These are phyloP conservation scores for Ovibos moschatus DNA, from an alignment of 2,113 vertebrate species.

Conservation along the genomic window DNA sequence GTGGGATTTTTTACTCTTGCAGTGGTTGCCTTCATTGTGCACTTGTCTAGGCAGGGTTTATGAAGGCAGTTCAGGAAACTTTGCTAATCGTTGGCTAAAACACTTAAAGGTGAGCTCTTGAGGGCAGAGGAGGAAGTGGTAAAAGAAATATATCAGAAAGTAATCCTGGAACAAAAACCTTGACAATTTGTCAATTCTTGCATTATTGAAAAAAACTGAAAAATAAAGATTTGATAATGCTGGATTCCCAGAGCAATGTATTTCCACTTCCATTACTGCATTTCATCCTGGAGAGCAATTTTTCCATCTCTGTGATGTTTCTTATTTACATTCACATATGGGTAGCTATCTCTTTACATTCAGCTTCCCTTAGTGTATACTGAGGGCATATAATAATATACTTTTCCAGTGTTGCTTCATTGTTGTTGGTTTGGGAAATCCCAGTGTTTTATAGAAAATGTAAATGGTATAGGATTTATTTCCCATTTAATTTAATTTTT, in stretches of 20 bases:
- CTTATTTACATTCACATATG: conserved; percentile 32
- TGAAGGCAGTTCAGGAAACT: background rate
- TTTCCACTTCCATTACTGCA: background rate
- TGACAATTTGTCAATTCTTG: conserved; percentile 26
- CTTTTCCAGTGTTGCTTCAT: background rate
- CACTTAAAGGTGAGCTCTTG: background rate
- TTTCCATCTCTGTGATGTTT: background rate
- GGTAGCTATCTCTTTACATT: conserved; percentile 14
- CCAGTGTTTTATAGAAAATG: background rate
- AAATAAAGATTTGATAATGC: background rate
- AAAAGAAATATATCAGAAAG: background rate
- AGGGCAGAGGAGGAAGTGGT: background rate
- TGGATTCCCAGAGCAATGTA: background rate
- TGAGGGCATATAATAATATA: background rate
- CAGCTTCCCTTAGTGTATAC: conserved; percentile 12
- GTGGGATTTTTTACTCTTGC: background rate
- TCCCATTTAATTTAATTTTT: conserved; percentile 18
- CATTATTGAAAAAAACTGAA: background rate
- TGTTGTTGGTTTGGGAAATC: background rate
- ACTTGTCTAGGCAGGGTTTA: background rate
- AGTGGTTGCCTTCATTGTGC: background rate
- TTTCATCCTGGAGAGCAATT: background rate
- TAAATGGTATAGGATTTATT: background rate
- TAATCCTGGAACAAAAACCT: conserved; percentile 5
- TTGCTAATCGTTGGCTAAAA: background rate